Evolutionary conservation across 2,113 vertebrate genomes (phyloP), one percentile per base, ranked within the genome.

Genomic region (Petroica traversi): DNA sequence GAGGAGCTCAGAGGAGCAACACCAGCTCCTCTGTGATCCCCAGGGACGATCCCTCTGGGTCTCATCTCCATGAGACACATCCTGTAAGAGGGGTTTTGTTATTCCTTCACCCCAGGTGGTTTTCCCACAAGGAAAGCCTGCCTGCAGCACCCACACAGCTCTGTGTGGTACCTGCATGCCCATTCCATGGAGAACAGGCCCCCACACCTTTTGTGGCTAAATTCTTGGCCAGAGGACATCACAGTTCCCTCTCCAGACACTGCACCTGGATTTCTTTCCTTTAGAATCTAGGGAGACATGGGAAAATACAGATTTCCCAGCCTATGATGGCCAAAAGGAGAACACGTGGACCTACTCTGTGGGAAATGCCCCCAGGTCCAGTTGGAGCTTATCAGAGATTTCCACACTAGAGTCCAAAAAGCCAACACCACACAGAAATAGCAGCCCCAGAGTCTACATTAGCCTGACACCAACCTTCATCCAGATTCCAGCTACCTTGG

Each of bases 301-400:
- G 28, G 51, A 52, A 86, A 92, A 79, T 22, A n/a, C 17, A 31
- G 41, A 24, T 36, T 14, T 38, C 0, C 22, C 1, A 9, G 40
- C 8, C 31, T 15, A 8, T 12, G 26, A 34, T 5, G 10, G 40
- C 33, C 52, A 59, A 82, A 88, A 74, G 19, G 15, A 75, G n/a
- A 25, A 67, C 34, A 26, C 12, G 41, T 1, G 7, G 36, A 63
- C 13, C 19, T 61, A 17, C 0, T 0, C 11, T 1, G 0, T 5
- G 15, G 52, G 40, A 95, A 6, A 68, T 33, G 52, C 17, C 88
- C 16, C 40, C 75, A 69, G 43, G 33, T 55, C 18, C 23, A 45
- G 9, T 5, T 63, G 51, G 67, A 78, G 36, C 48, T 82, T 14
- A 24, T 51, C 51, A 71, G 61, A 38, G 34, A 23, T 40, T 85